Base-by-base conservation (phyloP, 2,797 vertebrate genomes). In the Periophthalmus magnuspinnatus region DNA sequence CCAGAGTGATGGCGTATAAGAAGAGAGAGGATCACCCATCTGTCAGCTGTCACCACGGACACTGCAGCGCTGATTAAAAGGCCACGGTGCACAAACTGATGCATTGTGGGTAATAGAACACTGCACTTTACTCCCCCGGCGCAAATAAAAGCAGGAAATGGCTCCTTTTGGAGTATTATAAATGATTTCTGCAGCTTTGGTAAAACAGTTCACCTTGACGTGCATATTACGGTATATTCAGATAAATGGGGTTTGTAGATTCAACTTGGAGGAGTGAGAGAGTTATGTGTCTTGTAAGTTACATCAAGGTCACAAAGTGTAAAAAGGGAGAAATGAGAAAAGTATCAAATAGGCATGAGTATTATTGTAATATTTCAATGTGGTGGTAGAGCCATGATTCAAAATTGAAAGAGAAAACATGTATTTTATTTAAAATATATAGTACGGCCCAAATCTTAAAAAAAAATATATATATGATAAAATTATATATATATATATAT, bases 21-120 rank as follows among this genome's bases (percentile, higher is more conserved):
- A 52, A 7, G 22, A 63, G 14, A 67, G 22, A 22, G n/a, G 41
- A 54, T 52, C 58, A 47, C 61, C 50, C 21, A 50, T 67, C 58
- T 45, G 33, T 67, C 32, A n/a, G 36, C 41, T 19, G 54, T 65
- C 54, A 59, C 32, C 48, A 7, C 10, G 60, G 22, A 57, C 34
- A 55, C 59, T 57, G 50, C 54, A 13, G 14, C 54, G 47, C n/a
- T 72, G 8, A 50, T 54, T 66, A 66, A 66, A 66, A 66, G 48
- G 65, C 65, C 65, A 38, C 65, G 52, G 19, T 33, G 33, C 33
- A 14, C 33, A 55, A 66, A 55, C 48, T 8, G 33, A n/a, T 33
- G 50, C 33, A 38, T 34, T 22, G 50, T 36, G 65, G 32, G 50
- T 36, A 66, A 66, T 36, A 66, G 32, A 55, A 66, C 65, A 24